Percentiles rank a stretch among this genome's conserved stretches.
phyloP scores from a whole-genome alignment of 2,888 invertebrate genomes.

The Seira ritae region DNA sequence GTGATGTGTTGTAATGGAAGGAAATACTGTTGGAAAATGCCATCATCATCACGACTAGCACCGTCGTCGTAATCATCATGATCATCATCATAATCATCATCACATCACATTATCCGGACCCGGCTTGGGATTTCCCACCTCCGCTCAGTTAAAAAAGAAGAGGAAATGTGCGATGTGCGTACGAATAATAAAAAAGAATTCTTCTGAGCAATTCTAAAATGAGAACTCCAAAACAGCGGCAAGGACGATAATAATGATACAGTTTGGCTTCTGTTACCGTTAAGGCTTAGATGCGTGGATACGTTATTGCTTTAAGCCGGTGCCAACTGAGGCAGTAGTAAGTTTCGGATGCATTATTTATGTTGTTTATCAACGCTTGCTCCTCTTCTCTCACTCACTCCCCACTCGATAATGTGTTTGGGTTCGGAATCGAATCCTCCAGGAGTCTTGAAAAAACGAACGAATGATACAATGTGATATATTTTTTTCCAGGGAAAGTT shows the following conservation, averaged over 20 bases:
- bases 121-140: slow-evolving; percentile 7
- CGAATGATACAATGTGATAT: slow-evolving; percentile 10
- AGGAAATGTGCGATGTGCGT: not conserved
- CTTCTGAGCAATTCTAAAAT: slow-evolving; percentile 19
- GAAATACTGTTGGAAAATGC: slow-evolving; percentile 51
- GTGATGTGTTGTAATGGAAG: slow-evolving; percentile 62
- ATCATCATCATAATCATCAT: slow-evolving; percentile 18
- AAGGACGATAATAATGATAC: slow-evolving; percentile 4
- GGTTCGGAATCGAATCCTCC: too few species aligned
- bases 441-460: too few species aligned
- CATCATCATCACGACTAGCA: slow-evolving; percentile 21
- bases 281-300: not conserved
- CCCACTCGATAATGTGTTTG: slow-evolving; percentile 53
- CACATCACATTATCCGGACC: not conserved
- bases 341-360: slow-evolving; percentile 64
- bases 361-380: slow-evolving; percentile 63
- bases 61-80: slow-evolving; percentile 26
- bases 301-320: not conserved
- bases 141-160: slow-evolving; percentile 24
- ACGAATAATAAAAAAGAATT: not conserved
- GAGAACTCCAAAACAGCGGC: not conserved
- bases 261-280: slow-evolving; percentile 7
- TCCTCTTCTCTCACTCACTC: slow-evolving; percentile 16
- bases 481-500: not conserved
- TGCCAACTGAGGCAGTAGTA: slow-evolving; percentile 41